Base-by-base conservation (phyloP, 2,113 vertebrate species). In the Dasyprocta punctata region DNA sequence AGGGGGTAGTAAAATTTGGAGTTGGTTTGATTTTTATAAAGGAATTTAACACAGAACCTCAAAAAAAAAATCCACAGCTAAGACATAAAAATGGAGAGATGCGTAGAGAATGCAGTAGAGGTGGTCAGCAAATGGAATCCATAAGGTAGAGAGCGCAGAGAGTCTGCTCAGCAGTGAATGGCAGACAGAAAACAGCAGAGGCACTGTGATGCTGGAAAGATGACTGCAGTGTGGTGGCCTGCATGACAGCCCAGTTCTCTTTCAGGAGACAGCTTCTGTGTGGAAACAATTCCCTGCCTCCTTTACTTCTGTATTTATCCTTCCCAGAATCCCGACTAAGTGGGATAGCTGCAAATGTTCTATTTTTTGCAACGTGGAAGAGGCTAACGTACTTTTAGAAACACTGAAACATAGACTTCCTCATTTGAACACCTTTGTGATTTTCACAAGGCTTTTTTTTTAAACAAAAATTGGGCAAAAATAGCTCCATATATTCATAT, bases 401-500 rank as follows among this genome's bases (percentile, higher is more conserved):
- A 60, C 38, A 80, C 24, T 86, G 49, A 67, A 78, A 65, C 73
- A 60, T 0, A 75, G 69, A 84, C 8, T 33, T 87, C n/a, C 12
- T 89, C 30, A 75, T 63, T 82, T 19, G 7, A 88, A 65, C 26
- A 73, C 28, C 0, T 47, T 89, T 90, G 85, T 94, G 1, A 77
- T 69, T 93, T 89, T 49, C 41, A 86, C 9, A 95, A 56, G 36
- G 20, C 8, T 92, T 91, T 92, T 93, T 93, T 61, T 63, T 38
- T 41, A 41, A 41, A 73, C 69, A 69, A 95, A 89, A 44, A 83
- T 38, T 19, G 10, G 84, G 16, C 69, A 49, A 93, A 96, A 95
- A 60, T 60, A 14, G 1, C 61, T 93, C 80, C 11, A 17, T 38
- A 78, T 28, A 49, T 63, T 87, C 20, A 24, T 73, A 41, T 73